These are phyloP conservation scores for Panthera leo DNA, from an alignment of 2,113 vertebrate genomes.

Conservation along the genomic window DNA sequence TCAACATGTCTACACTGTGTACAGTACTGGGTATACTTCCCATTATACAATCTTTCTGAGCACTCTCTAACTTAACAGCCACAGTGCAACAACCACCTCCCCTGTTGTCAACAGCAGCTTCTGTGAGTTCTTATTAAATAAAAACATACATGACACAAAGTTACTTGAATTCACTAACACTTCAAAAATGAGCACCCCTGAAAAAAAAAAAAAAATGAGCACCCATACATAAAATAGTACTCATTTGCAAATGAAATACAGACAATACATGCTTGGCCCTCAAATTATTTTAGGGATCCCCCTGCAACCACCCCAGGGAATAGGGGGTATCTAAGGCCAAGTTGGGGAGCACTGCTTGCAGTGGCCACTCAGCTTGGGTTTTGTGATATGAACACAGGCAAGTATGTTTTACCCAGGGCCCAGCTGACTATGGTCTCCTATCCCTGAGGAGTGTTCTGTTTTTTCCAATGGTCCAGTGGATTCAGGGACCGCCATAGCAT, in stretches of 20 bases:
- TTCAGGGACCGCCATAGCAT: slow-evolving; percentile 81
- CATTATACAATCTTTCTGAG: background rate
- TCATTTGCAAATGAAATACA: background rate
- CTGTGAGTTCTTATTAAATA: background rate
- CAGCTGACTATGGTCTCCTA: slow-evolving; percentile 85
- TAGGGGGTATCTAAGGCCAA: background rate
- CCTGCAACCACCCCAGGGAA: background rate
- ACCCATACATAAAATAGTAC: background rate
- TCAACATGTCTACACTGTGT: background rate
- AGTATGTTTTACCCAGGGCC: slow-evolving; percentile 87
- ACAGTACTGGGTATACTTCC: background rate
- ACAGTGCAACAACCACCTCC: background rate
- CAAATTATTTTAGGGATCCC: background rate
- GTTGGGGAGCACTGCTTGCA: background rate
- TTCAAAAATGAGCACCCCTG: background rate
- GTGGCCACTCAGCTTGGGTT: background rate
- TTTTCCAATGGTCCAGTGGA: slow-evolving; percentile 73
- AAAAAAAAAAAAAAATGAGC: background rate
- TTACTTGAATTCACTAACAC: background rate
- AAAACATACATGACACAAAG: background rate
- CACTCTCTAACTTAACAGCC: background rate
- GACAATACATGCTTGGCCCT: background rate
- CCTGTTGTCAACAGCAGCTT: background rate
- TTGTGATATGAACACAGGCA: background rate
- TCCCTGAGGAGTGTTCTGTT: slow-evolving; percentile 75